A percentile compares a stretch with the other conserved stretches of the same genome.
These are phyloP conservation scores for Pterocles orientalis DNA, from an alignment of 2,113 vertebrate species.

Conservation along the genomic window DNA sequence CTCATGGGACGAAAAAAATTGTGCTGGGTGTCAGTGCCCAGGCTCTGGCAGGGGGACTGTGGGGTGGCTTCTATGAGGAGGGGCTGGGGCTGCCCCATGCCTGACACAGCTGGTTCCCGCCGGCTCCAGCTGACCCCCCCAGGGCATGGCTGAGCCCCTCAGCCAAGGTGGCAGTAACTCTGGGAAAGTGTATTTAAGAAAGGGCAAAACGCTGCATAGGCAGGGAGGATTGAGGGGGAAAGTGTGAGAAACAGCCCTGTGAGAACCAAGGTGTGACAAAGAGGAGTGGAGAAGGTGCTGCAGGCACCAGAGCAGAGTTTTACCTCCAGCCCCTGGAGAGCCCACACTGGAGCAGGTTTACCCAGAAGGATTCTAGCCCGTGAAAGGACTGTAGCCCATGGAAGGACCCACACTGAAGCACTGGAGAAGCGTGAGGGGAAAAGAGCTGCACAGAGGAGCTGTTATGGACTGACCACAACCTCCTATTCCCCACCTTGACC, in stretches of 20 bases:
- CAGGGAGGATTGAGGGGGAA: not conserved
- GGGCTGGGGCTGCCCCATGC: too few relatives aligned
- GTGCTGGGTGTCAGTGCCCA: fast-evolving
- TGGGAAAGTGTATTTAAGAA: fast-evolving
- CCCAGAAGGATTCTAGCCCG: not conserved
- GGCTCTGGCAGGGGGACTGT: fast-evolving
- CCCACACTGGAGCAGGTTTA: fast-evolving
- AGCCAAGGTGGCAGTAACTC: fast-evolving
- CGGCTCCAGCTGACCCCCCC: fast-evolving
- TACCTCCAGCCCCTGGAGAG: not conserved
- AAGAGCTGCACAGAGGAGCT: not conserved
- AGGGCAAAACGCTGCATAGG: not conserved
- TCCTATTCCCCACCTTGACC: not conserved
- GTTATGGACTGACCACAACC: not conserved
- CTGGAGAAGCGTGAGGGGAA: not conserved
- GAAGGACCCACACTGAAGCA: not conserved
- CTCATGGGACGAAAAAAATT: not conserved
- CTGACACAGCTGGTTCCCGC: fast-evolving
- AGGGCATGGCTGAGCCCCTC: fast-evolving
- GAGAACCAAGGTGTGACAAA: too few relatives aligned
- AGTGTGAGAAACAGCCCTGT: not conserved
- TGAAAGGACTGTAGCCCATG: not conserved
- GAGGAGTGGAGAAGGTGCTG: not conserved
- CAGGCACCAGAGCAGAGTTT: not conserved
- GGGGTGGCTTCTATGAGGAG: not conserved